Conservation (phyloP, 2,113 vertebrate species). For the Balaeniceps rex region DNA sequence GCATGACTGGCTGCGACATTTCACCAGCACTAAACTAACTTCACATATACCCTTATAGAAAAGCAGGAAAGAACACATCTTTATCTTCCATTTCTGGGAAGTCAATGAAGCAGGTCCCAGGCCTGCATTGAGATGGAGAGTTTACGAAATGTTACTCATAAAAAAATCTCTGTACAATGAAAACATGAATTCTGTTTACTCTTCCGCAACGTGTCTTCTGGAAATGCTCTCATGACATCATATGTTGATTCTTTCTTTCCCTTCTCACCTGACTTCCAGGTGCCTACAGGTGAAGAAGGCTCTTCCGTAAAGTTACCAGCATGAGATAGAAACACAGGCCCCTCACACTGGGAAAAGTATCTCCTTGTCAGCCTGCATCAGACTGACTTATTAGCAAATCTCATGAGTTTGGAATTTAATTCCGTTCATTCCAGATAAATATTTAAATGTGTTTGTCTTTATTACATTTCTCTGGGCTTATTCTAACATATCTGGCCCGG, state of each 20-base stretch:
- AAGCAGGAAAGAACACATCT: neutral
- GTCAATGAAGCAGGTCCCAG: neutral
- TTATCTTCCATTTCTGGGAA: neutral
- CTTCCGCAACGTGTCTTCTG: neutral
- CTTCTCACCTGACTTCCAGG: neutral
- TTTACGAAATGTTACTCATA: neutral
- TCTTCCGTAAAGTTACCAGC: neutral
- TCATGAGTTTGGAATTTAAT: neutral
- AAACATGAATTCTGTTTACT: neutral
- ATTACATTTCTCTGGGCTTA: neutral
- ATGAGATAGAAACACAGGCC: neutral
- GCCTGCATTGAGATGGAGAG: neutral
- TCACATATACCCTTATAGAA: neutral
- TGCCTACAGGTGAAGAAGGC: neutral
- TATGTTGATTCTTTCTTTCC: neutral
- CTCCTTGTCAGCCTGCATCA: neutral
- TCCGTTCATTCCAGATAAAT: neutral
- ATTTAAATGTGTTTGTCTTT: constrained; percentile 20
- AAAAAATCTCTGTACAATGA: neutral
- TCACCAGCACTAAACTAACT: neutral
- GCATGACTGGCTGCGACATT: neutral
- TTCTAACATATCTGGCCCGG: neutral
- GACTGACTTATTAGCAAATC: neutral
- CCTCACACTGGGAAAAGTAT: neutral
- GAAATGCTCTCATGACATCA: neutral